Evolutionary conservation across 2,888 invertebrate genomes (phyloP).

Genomic region (Hemaris fuciformis): DNA sequence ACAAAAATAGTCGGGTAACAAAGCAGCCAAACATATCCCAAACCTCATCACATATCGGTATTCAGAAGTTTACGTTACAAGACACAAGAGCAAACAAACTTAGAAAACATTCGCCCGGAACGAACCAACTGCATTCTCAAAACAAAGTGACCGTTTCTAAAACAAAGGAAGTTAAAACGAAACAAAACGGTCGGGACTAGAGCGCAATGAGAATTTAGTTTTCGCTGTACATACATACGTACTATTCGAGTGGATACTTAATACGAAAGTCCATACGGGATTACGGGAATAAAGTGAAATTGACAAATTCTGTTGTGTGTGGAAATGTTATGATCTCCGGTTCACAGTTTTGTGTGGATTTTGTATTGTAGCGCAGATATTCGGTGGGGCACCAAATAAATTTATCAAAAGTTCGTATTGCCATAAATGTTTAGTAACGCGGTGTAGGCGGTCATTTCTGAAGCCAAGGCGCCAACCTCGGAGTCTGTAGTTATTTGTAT

Average conservation of each 20-base stretch:
- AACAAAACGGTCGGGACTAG: slow-evolving; percentile 1
- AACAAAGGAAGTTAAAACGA: slow-evolving; percentile 7
- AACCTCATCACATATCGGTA: not conserved
- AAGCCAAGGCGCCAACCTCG: too few species aligned
- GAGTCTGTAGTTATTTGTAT: too few species aligned
- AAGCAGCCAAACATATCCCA: not conserved
- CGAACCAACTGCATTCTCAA: slow-evolving; percentile 1
- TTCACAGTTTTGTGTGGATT: not conserved
- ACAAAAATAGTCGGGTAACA: not conserved
- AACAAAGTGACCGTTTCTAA: slow-evolving; percentile 9
- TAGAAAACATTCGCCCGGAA: not conserved
- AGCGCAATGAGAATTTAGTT: slow-evolving; percentile 7
- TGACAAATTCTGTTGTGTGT: not conserved
- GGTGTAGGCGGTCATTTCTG: too few species aligned
- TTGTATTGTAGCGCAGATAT: too few species aligned
- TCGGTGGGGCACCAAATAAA: too few species aligned
- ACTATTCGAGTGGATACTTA: not conserved
- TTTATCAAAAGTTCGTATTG: too few species aligned
- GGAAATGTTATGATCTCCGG: not conserved
- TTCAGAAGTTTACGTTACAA: slow-evolving; percentile 3
- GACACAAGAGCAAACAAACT: slow-evolving; percentile 7
- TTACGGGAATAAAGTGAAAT: not conserved
- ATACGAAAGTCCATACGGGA: not conserved
- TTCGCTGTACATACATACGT: not conserved
- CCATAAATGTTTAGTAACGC: too few species aligned